phyloP scores from a whole-genome alignment of 2,888 invertebrate species.

The Pycnomerus fuliginosus region DNA sequence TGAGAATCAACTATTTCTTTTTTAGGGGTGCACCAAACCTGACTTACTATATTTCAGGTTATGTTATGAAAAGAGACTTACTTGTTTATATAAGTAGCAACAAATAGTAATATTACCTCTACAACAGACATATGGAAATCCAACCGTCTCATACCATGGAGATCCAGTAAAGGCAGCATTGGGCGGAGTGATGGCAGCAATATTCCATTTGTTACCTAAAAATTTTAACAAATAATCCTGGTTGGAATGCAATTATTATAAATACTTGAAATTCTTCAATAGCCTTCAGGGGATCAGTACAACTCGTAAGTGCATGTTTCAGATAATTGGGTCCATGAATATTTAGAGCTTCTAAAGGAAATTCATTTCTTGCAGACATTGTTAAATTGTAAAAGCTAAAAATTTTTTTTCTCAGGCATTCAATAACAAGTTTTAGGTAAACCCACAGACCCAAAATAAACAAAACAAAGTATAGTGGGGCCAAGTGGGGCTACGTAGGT shows the following conservation, averaged over 20 bases:
- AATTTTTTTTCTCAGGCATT: too few species aligned
- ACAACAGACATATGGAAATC: conserved; percentile 95
- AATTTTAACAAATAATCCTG: too few species aligned
- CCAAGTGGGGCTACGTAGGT: not conserved
- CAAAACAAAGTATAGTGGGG: too few species aligned
- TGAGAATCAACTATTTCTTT: too few species aligned
- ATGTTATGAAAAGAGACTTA: too few species aligned
- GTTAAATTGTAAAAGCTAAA: too few species aligned
- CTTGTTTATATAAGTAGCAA: too few species aligned
- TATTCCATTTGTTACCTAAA: conserved; percentile 84
- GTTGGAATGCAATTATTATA: too few species aligned
- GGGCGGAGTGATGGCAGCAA: conserved; percentile 88
- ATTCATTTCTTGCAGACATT: conserved; percentile 38
- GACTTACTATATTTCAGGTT: too few species aligned
- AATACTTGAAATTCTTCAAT: conserved; percentile 97
- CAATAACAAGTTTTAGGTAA: too few species aligned
- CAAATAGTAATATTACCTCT: conserved; percentile 72
- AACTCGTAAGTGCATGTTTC: conserved; percentile 87
- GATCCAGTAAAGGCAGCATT: conserved; percentile 91
- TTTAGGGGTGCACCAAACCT: too few species aligned
- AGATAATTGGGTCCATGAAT: conserved; percentile 52
- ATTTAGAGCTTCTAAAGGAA: conserved; percentile 51
- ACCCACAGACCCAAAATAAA: too few species aligned
- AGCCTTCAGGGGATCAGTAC: conserved; percentile 95
- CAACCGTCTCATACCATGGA: conserved; percentile 87